A percentile compares a stretch with the other conserved stretches of the same genome.
Conservation (phyloP, 2,888 invertebrate species). For the Agonopterix alstromeriana region DNA sequence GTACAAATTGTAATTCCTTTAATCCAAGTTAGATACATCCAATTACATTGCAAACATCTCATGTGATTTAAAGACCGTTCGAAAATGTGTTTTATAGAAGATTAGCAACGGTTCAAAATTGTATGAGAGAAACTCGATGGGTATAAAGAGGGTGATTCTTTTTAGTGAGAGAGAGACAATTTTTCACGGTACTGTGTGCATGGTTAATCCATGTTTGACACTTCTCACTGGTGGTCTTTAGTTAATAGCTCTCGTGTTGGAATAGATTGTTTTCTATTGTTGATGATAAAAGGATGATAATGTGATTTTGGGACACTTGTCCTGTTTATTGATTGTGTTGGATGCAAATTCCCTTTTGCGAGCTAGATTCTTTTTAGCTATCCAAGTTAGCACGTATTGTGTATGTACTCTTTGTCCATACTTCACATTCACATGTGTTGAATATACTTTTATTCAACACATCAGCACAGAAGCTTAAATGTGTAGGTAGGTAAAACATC, state of each 20-base stretch:
- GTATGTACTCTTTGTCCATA: too few relatives aligned
- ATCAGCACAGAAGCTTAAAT: too few relatives aligned
- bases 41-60: constrained; percentile 63
- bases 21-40: constrained; percentile 72
- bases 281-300: constrained; percentile 24
- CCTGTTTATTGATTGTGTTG: too few relatives aligned
- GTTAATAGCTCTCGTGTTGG: constrained; percentile 54
- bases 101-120: constrained; percentile 17
- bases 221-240: constrained; percentile 54
- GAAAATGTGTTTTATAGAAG: constrained; percentile 13
- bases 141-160: constrained; percentile 47
- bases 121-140: constrained; percentile 18
- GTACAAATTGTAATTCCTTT: constrained; percentile 72
- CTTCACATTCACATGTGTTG: too few relatives aligned
- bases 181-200: constrained; percentile 64
- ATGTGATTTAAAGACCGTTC: neutral
- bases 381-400: too few relatives aligned
- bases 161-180: constrained; percentile 40
- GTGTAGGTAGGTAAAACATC: too few relatives aligned
- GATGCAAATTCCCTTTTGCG: too few relatives aligned
- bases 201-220: constrained; percentile 72
- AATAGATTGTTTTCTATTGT: constrained; percentile 40
- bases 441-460: too few relatives aligned
- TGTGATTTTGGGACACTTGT: constrained; percentile 1
- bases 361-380: too few relatives aligned